Conservation (phyloP, 2,797 vertebrate genomes). For the Amniataba percoides region DNA sequence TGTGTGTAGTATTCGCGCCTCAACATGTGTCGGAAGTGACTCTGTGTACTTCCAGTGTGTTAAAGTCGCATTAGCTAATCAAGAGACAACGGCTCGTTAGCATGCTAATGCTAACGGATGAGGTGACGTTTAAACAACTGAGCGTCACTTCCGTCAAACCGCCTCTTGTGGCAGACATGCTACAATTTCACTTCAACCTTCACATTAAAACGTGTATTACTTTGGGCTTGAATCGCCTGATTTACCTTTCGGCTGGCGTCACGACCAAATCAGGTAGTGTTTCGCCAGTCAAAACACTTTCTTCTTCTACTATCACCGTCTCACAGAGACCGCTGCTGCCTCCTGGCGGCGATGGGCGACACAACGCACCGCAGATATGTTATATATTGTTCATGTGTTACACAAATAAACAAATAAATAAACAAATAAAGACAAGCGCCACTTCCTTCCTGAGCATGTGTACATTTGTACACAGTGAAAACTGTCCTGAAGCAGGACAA, state of each 20-base stretch:
- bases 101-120: conserved; percentile 38
- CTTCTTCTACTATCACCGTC: conserved; percentile 13
- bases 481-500: too few relatives aligned
- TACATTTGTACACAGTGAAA: too few relatives aligned
- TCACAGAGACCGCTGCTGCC: background rate
- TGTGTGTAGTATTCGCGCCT: too few relatives aligned
- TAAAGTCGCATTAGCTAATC: background rate
- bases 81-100: background rate
- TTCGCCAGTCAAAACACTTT: background rate
- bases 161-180: background rate
- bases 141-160: background rate
- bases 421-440: too few relatives aligned
- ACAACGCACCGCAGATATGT: too few relatives aligned
- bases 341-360: background rate
- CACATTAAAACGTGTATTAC: background rate
- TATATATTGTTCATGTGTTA: too few relatives aligned
- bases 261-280: conserved; percentile 21
- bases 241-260: conserved; percentile 31
- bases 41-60: background rate
- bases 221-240: background rate
- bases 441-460: too few relatives aligned
- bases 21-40: background rate
- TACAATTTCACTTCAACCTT: background rate
- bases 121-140: background rate
- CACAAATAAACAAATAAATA: too few relatives aligned